Evolutionary conservation across 2,888 invertebrate species (phyloP).

Genomic region (Arctia plantaginis): DNA sequence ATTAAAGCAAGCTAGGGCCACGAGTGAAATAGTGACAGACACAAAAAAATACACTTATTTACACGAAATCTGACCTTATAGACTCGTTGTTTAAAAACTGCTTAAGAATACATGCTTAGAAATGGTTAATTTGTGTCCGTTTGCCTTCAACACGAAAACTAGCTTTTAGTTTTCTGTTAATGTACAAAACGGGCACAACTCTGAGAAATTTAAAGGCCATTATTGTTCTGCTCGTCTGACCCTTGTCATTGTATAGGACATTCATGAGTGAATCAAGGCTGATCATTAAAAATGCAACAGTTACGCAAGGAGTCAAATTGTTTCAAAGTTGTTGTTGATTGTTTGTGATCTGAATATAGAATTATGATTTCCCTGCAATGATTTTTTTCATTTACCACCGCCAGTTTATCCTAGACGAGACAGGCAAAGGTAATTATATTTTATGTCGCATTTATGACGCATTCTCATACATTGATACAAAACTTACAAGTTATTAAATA

Average conservation of each 20-base stretch:
- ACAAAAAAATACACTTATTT: neutral
- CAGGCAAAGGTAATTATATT: too few species aligned
- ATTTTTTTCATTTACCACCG: neutral
- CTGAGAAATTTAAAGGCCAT: conserved; percentile 11
- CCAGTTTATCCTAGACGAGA: neutral
- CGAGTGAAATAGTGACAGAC: neutral
- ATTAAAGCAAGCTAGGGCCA: neutral
- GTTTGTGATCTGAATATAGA: conserved; percentile 11
- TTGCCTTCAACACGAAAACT: conserved; percentile 17
- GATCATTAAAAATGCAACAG: conserved; percentile 19
- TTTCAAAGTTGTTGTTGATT: conserved; percentile 9
- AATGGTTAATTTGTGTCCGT: neutral
- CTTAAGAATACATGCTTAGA: neutral
- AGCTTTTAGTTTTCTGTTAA: conserved; percentile 32
- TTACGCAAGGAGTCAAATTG: conserved; percentile 3
- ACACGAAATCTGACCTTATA: neutral
- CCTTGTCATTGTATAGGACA: conserved; percentile 19
- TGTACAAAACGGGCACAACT: conserved; percentile 21
- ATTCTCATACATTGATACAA: too few species aligned
- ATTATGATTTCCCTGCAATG: neutral
- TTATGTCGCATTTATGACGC: too few species aligned
- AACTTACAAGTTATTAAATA: too few species aligned
- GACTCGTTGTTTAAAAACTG: neutral
- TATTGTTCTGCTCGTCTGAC: conserved; percentile 17
- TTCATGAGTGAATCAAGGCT: conserved; percentile 9